Conservation (phyloP, 2,797 vertebrate species). For the Cyprinella venusta region DNA sequence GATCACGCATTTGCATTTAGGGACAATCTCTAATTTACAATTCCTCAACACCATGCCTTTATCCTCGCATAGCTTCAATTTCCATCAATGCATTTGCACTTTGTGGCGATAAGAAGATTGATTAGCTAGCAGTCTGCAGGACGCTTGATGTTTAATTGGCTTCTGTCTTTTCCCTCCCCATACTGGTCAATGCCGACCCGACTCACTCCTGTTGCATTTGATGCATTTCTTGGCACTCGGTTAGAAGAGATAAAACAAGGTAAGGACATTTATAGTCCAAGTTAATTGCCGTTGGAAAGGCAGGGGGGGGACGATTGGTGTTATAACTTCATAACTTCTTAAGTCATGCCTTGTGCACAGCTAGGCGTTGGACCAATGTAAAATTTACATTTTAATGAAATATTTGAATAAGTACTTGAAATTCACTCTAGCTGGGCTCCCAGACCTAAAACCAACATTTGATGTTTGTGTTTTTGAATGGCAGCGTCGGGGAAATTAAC, state of each 20-base stretch:
- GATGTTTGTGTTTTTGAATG: constrained; percentile 88
- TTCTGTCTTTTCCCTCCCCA: constrained; percentile 62
- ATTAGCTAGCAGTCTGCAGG: constrained; percentile 72
- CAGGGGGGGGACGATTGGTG: constrained; percentile 60
- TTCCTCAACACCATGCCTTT: constrained; percentile 59
- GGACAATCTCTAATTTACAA: constrained; percentile 61
- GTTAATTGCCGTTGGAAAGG: constrained; percentile 81
- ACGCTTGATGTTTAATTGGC: constrained; percentile 73
- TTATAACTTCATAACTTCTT: constrained; percentile 86
- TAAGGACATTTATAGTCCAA: constrained; percentile 74
- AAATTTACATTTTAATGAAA: constrained; percentile 92
- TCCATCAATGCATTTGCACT: constrained; percentile 79
- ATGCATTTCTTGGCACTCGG: constrained; percentile 72
- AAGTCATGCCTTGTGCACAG: constrained; percentile 86
- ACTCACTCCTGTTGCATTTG: constrained; percentile 71
- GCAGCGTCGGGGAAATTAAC: constrained; percentile 83
- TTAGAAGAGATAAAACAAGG: constrained; percentile 79
- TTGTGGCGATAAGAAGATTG: constrained; percentile 80
- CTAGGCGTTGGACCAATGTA: constrained; percentile 78
- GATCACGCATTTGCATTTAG: constrained; percentile 54
- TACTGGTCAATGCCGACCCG: constrained; percentile 72
- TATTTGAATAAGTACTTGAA: constrained; percentile 90
- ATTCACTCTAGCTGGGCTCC: constrained; percentile 84
- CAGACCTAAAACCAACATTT: constrained; percentile 83
- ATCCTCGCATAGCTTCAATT: constrained; percentile 65